Percentiles rank a stretch among this genome's conserved stretches.
Evolutionary conservation across 1,140 invertebrate genomes (phyloP).

Genomic region (Polypedilum vanderplanki): DNA sequence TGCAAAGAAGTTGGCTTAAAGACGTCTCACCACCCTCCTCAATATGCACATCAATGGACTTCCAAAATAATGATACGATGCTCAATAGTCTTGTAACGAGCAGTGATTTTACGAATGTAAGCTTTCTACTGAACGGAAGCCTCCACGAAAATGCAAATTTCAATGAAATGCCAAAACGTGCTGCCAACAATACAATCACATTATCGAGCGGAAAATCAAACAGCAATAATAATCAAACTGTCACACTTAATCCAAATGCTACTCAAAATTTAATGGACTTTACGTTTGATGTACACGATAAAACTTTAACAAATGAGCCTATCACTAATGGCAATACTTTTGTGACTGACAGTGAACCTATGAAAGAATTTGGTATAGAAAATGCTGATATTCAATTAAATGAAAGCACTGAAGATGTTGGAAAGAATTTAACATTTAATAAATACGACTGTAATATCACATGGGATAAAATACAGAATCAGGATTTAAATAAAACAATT

Average conservation of each 20-base stretch:
- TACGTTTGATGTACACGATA: not conserved
- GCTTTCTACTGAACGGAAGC: conserved; percentile 34
- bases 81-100: conserved; percentile 43
- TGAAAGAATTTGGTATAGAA: conserved; percentile 5
- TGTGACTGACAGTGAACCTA: not conserved
- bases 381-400: conserved; percentile 7
- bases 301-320: not conserved
- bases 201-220: too few species aligned
- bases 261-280: conserved; percentile 6
- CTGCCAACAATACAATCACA: too few species aligned
- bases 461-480: conserved; percentile 15
- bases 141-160: not conserved
- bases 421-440: conserved; percentile 20
- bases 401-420: not conserved
- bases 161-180: too few species aligned
- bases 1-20: conserved; percentile 42
- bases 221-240: conserved; percentile 27
- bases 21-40: conserved; percentile 41
- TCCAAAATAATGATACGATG: conserved; percentile 34
- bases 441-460: not conserved
- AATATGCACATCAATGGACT: conserved; percentile 37
- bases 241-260: not conserved
- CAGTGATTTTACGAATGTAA: conserved; percentile 41
- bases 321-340: not conserved
- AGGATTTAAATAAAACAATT: not conserved